Base-by-base conservation (phyloP, 1,140 invertebrate genomes). In the Gonioctena quinquepunctata region DNA sequence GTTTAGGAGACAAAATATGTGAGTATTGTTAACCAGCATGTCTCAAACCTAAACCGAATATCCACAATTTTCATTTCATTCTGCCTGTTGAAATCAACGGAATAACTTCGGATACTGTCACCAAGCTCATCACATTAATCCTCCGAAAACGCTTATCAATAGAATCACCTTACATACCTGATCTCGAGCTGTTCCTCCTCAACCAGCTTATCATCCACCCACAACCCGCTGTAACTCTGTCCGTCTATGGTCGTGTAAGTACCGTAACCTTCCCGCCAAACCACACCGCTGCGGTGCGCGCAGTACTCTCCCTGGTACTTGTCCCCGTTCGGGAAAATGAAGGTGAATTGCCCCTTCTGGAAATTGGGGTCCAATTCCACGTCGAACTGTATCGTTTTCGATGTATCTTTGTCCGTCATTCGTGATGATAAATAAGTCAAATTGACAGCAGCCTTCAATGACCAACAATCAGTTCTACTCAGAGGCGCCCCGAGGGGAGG, bases 221-320 rank as follows among this genome's bases (percentile, higher is more conserved):
- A 81, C 27, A 70, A 27, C 18, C 80, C 78, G 72, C 72, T 61
- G 50, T 81, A 81, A 13, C 65, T 59, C 59, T 81, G 78, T 1
- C 75, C 76, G 50, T 80, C 79, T 48, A 76, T 63, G 0, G 77
- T 78, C 5, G 22, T 63, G 54, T 81, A 81, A 48, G 54, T 71
- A 16, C 80, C 80, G 18, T 67, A 59, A 25, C 80, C 80, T 76
- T 81, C 75, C 21, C 79, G 71, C 80, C 80, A 81, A 21, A 79
- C 59, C 11, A 78, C 19, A 0, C 79, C 79, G 59, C 61, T 72
- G 6, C 70, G 61, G 66, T 81, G 80, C 4, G 80, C 80, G 49
- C 76, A 75, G 72, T 67, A 81, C 16, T 76, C 73, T 4, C 80
- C 80, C 11, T 54, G 33, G 62, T 81, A 81, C 49, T 54, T 68